Conservation (phyloP, 1,140 invertebrate species). For the Brachionus asplanchnoidis region DNA sequence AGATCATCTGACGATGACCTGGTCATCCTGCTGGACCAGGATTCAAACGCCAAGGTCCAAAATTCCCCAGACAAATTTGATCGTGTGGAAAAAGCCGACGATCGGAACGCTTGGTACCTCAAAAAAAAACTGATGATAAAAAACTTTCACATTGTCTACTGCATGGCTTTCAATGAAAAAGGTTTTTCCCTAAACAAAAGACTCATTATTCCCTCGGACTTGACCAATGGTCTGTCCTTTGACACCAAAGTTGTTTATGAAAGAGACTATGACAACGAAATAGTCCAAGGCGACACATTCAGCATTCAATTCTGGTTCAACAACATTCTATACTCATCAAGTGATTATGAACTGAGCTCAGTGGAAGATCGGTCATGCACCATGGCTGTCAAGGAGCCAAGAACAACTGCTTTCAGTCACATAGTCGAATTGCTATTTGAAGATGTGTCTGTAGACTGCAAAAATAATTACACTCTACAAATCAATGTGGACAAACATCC, state of each 20-base stretch:
- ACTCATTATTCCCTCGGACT: slow-evolving; percentile 31
- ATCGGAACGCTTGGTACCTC: not conserved
- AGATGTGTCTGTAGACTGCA: not conserved
- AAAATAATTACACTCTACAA: not conserved
- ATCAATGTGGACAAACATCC: slow-evolving; percentile 2
- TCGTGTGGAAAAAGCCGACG: not conserved
- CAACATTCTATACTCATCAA: not conserved
- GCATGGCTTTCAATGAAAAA: slow-evolving; percentile 10
- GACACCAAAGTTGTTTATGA: not conserved
- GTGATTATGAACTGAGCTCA: not conserved
- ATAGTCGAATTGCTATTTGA: not conserved
- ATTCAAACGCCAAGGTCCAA: not conserved
- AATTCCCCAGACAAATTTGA: not conserved
- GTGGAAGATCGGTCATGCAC: not conserved
- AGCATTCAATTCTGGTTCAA: slow-evolving; percentile 3
- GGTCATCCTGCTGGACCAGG: not conserved
- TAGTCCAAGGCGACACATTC: slow-evolving; percentile 30
- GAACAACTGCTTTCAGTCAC: not conserved
- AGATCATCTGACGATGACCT: not conserved
- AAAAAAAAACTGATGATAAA: not conserved
- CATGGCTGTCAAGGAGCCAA: not conserved
- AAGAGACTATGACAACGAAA: not conserved
- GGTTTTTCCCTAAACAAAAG: not conserved
- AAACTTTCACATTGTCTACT: slow-evolving; percentile 1
- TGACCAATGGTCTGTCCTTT: not conserved